phyloP scores from a whole-genome alignment of 2,113 vertebrate genomes.

The Sapayoa aenigma region DNA sequence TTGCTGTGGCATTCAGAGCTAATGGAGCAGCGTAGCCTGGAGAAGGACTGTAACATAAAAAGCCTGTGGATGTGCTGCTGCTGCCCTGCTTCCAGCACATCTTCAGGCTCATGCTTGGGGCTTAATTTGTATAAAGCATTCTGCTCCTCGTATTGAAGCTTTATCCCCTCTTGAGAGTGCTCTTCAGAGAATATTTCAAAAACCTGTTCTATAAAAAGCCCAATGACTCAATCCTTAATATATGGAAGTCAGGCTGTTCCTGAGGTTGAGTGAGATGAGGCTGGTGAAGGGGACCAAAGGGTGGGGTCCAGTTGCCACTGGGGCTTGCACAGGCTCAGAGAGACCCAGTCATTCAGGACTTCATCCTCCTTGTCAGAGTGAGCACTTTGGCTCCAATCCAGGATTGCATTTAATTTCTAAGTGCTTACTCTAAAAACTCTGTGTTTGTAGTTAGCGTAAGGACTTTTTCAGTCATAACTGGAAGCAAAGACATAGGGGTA shows the following conservation, averaged over 20 bases:
- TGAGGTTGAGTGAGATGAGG: neutral
- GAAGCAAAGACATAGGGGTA: neutral
- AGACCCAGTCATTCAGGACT: accelerated
- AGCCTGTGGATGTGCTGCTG: neutral
- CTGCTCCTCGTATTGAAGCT: neutral
- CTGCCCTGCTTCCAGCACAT: neutral
- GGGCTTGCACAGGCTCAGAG: accelerated
- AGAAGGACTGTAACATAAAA: neutral
- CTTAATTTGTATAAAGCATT: neutral
- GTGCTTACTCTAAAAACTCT: neutral
- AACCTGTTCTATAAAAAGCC: slow-evolving; percentile 23
- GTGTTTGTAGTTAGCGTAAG: neutral
- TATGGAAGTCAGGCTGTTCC: neutral
- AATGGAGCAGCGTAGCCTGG: neutral
- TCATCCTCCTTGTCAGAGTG: neutral
- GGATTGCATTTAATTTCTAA: neutral
- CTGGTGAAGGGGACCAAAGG: neutral
- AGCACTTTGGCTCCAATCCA: neutral
- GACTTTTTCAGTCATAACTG: neutral
- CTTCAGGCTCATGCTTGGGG: neutral
- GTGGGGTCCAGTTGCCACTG: accelerated
- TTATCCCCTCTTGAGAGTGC: neutral
- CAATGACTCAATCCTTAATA: neutral
- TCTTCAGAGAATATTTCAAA: slow-evolving; percentile 9
- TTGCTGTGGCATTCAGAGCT: neutral